Conservation (phyloP, 2,113 vertebrate species). For the Syngnathus floridae region DNA sequence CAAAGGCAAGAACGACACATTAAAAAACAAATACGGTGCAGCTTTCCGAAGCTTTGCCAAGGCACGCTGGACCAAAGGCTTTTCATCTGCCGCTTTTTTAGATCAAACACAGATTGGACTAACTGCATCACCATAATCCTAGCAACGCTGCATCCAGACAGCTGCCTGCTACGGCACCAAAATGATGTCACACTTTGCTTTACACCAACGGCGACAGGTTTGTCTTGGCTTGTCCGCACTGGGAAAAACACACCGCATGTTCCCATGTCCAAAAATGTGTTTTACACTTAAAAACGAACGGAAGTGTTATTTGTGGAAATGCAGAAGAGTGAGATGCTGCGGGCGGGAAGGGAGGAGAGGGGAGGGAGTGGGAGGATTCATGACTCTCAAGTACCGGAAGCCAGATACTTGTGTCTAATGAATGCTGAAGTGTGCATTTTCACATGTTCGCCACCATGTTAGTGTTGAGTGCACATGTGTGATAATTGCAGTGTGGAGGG, state of each 20-base stretch:
- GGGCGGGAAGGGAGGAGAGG: conserved; percentile 16
- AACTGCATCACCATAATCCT: conserved; percentile 48
- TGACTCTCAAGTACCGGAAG: conserved; percentile 32
- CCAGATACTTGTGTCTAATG: conserved; percentile 35
- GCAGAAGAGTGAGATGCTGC: conserved; percentile 6
- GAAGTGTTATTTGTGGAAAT: conserved; percentile 28
- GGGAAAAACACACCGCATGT: conserved; percentile 17
- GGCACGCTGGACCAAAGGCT: conserved; percentile 37
- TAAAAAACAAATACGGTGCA: conserved; percentile 35
- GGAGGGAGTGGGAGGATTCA: conserved; percentile 36
- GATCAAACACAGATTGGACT: conserved; percentile 60
- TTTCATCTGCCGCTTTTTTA: conserved; percentile 48
- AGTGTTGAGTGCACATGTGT: conserved; percentile 12
- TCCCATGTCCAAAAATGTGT: conserved; percentile 18
- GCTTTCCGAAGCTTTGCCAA: conserved; percentile 39
- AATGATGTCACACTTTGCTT: conserved; percentile 35
- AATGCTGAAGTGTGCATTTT: conserved; percentile 26
- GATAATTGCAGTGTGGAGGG: conserved; percentile 26
- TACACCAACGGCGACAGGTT: conserved; percentile 36
- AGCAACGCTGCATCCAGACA: conserved; percentile 34
- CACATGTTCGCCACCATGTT: conserved; percentile 4
- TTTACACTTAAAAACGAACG: conserved; percentile 23
- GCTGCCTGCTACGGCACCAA: conserved; percentile 33
- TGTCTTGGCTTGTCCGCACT: conserved; percentile 32
- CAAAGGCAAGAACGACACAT: conserved; percentile 15